These are phyloP conservation scores for Conus canariensis DNA, from an alignment of 2,888 invertebrate genomes.

Conservation along the genomic window DNA sequence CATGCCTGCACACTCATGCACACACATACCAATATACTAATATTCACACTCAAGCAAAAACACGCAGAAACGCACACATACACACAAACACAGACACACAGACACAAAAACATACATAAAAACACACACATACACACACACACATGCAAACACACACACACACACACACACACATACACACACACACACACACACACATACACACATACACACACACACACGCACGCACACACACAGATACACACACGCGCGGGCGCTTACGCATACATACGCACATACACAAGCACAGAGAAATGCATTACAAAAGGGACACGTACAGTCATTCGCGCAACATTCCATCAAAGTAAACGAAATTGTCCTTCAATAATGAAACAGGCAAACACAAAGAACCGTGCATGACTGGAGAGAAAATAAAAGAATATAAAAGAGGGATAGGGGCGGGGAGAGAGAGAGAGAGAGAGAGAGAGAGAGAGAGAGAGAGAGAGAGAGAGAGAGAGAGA, in stretches of 20 bases:
- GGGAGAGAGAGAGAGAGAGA: no score
- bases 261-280: neutral
- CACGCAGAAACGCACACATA: neutral
- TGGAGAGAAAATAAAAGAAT: no score
- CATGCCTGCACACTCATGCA: neutral
- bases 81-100: no score
- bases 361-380: no score
- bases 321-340: no score
- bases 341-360: no score
- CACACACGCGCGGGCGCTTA: neutral
- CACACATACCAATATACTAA: neutral
- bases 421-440: no score
- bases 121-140: constrained; percentile 7
- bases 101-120: neutral
- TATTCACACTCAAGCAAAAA: neutral
- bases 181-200: neutral
- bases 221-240: neutral
- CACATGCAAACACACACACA: neutral
- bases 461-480: no score
- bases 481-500: no score
- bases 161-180: neutral
- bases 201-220: neutral
- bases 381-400: no score
- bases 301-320: neutral
- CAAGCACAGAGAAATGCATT: neutral